Percentiles rank a stretch among this genome's conserved stretches.
phyloP scores from a whole-genome alignment of 2,888 invertebrate genomes.

The Crematogaster levior region DNA sequence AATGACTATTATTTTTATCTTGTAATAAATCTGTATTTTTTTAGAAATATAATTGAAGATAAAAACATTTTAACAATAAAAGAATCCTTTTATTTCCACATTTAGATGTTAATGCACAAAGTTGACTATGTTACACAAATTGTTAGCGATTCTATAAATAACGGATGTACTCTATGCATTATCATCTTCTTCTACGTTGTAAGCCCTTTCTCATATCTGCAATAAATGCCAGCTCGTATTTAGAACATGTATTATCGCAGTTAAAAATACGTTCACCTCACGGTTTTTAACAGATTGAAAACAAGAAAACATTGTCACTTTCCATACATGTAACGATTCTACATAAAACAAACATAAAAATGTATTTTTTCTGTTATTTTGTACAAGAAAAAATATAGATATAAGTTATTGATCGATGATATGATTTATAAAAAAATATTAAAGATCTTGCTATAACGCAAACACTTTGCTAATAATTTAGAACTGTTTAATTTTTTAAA shows the following conservation, averaged over 20 bases:
- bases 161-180: neutral
- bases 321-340: neutral
- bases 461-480: neutral
- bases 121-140: neutral
- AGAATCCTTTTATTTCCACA: neutral
- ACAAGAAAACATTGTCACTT: neutral
- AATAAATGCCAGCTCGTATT: conserved; percentile 12
- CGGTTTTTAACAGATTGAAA: neutral
- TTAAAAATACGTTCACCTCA: conserved; percentile 14
- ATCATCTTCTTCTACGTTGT: neutral
- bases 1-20: neutral
- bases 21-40: neutral
- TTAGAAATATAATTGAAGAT: neutral
- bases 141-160: conserved; percentile 27
- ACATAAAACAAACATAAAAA: neutral
- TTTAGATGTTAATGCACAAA: neutral
- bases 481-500: neutral
- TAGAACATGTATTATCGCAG: neutral
- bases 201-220: neutral
- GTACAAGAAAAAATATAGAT: neutral
- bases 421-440: neutral
- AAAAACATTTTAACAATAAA: neutral
- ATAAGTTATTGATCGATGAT: neutral
- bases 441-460: neutral
- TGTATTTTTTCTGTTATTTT: neutral